Evolutionary conservation across 2,113 vertebrate genomes (phyloP), one percentile per base, ranked within the genome.

Genomic region (Solea solea): DNA sequence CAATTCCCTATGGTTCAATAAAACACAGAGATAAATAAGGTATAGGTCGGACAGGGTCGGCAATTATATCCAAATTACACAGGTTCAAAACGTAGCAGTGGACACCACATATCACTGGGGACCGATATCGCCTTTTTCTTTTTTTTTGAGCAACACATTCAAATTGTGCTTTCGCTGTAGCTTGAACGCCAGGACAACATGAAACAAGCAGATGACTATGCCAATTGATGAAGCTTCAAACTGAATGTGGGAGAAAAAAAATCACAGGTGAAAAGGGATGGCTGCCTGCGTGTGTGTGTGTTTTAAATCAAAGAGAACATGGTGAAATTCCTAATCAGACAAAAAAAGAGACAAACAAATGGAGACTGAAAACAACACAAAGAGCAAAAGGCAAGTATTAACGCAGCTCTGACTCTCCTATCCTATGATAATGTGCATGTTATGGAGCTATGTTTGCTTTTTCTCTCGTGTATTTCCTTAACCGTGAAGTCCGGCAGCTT

Each of bases 201-300:
- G 74, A 14, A 91, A 80, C 80, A 85, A 85, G 49, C 72, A 61
- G 64, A 60, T 77, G 68, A 81, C 67, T 63, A 69, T 73, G 88
- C 87, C 86, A 91, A 81, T 88, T 93, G 91, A 88, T 90, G 77
- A 76, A 82, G 84, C 88, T 88, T 92, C 89, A 91, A 91, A 90
- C 81, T 78, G 85, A 88, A 92, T 81, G 78, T 78, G 81, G 46
- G 77, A 80, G 79, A 74, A 83, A 84, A 21, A 86, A 87, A 82
- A 85, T 91, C 82, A 89, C 82, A 83, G 85, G 73, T 84, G 74
- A 84, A 85, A 51, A 79, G 72, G 59, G 66, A 88, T 84, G 82
- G 79, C 78, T 78, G 81, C 77, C 65, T 80, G 34, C 83, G 76
- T 83, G 34, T 84, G 76, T 83, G 83, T 55, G 57, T 63, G 40